Percentiles rank a stretch among this genome's conserved stretches.
These are phyloP conservation scores for Drosophila repleta DNA, from an alignment of 1,140 invertebrate genomes.

Conservation along the genomic window DNA sequence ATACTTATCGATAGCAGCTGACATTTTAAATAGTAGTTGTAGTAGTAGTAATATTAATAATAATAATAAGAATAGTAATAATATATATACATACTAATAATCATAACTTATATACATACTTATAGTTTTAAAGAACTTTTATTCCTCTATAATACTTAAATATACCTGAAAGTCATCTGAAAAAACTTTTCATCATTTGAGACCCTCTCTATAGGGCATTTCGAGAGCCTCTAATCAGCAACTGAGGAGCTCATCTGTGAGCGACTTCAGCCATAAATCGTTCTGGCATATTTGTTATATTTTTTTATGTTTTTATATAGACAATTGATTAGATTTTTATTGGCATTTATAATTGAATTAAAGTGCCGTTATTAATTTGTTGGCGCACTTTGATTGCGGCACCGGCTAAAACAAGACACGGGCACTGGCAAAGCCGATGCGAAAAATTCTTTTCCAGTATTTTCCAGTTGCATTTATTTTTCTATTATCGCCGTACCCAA, in stretches of 20 bases:
- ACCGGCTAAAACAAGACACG: constrained; percentile 41
- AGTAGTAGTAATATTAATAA: too few relatives aligned
- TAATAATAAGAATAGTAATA: too few relatives aligned
- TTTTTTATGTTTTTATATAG: background rate
- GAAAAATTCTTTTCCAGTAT: constrained; percentile 63
- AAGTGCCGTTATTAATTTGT: constrained; percentile 72
- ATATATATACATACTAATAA: too few relatives aligned
- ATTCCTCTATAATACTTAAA: too few relatives aligned
- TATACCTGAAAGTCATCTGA: too few relatives aligned
- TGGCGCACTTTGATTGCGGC: constrained; percentile 68
- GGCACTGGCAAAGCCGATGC: constrained; percentile 36
- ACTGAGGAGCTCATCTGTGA: background rate
- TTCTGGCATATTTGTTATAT: background rate
- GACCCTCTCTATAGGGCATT: too few relatives aligned
- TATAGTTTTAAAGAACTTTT: too few relatives aligned
- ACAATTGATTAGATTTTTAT: constrained; percentile 73
- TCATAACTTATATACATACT: too few relatives aligned
- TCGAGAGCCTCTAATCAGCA: background rate
- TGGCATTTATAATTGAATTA: constrained; percentile 75
- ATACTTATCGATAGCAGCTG: too few relatives aligned
- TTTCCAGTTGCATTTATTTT: constrained; percentile 71
- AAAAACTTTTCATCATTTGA: too few relatives aligned
- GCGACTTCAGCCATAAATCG: background rate
- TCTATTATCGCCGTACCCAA: constrained; percentile 44
- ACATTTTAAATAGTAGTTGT: too few relatives aligned